A percentile compares a stretch with the other conserved stretches of the same genome.
phyloP scores from a whole-genome alignment of 2,888 invertebrate genomes.

The Adela reaumurella region DNA sequence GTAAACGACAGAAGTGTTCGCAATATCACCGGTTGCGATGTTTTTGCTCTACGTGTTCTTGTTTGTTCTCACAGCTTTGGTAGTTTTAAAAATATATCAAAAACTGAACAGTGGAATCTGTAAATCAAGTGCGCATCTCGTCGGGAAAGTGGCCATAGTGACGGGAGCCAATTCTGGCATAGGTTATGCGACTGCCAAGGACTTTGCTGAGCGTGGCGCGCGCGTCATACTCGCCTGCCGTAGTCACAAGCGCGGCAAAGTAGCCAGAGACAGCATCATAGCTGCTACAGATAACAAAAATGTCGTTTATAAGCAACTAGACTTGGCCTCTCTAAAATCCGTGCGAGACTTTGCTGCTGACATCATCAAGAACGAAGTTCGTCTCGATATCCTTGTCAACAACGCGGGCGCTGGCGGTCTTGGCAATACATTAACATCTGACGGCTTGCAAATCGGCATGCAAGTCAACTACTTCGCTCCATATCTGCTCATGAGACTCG shows the following conservation, averaged over 20 bases:
- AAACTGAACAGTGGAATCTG: constrained; percentile 40
- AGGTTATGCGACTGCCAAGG: constrained; percentile 50
- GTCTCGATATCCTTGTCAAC: constrained; percentile 56
- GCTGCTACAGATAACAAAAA: constrained; percentile 32
- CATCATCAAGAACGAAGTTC: constrained; percentile 42
- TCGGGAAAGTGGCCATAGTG: constrained; percentile 43
- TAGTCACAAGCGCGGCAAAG: constrained; percentile 30
- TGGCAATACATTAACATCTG: constrained; percentile 53
- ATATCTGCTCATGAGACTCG: constrained; percentile 66
- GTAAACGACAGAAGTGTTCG: too few species aligned
- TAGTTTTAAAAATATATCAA: constrained; percentile 28
- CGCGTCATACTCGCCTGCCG: constrained; percentile 50
- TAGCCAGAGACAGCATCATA: constrained; percentile 36
- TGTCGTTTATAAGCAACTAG: constrained; percentile 31
- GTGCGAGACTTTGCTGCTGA: constrained; percentile 55
- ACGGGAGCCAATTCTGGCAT: constrained; percentile 50
- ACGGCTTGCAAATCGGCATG: constrained; percentile 66
- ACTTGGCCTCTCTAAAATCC: constrained; percentile 42
- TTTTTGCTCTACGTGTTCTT: too few species aligned
- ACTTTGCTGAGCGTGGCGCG: constrained; percentile 48
- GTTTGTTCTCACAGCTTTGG: too few species aligned
- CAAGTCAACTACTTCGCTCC: constrained; percentile 71
- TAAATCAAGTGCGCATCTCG: constrained; percentile 40
- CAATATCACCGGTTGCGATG: too few species aligned
- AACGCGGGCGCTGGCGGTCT: constrained; percentile 55